Conservation (phyloP, 2,888 invertebrate species). For the Lochmaea capreae region DNA sequence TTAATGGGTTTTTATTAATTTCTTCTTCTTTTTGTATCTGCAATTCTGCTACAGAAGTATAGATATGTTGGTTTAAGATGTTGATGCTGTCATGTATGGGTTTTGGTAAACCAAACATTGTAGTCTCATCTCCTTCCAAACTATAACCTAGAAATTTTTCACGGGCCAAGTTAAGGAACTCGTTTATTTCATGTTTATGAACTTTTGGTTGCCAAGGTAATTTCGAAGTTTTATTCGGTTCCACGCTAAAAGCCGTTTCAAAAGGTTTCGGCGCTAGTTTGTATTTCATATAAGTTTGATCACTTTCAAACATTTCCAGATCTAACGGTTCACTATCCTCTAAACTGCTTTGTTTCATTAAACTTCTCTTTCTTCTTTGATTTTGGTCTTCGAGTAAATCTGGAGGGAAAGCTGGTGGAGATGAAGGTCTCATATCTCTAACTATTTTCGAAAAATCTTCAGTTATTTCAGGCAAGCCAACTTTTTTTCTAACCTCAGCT, state of each 20-base stretch:
- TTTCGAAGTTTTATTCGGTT: constrained; percentile 46
- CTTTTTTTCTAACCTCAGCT: constrained; percentile 73
- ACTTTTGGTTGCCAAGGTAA: constrained; percentile 98
- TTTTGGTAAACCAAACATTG: constrained; percentile 93
- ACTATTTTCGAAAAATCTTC: constrained; percentile 98
- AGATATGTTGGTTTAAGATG: constrained; percentile 91
- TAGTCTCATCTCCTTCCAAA: constrained; percentile 85
- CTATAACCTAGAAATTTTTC: constrained; percentile 97
- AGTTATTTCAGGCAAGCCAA: constrained; percentile 79
- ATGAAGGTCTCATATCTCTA: constrained; percentile 92
- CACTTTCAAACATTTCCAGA: constrained; percentile 74
- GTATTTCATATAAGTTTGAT: constrained; percentile 67
- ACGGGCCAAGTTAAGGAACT: constrained; percentile 90
- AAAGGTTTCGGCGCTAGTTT: constrained; percentile 55
- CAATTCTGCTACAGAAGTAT: constrained; percentile 91
- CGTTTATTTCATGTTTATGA: constrained; percentile 91
- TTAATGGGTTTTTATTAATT: constrained; percentile 90
- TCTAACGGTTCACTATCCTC: constrained; percentile 79
- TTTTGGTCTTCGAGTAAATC: constrained; percentile 90
- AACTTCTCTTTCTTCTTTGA: constrained; percentile 79
- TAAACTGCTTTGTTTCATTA: constrained; percentile 92
- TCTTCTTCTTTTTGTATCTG: constrained; percentile 93
- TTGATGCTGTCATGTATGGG: constrained; percentile 97
- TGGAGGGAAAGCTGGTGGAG: constrained; percentile 92
- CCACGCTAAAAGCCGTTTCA: constrained; percentile 17